Evolutionary conservation across 2,797 vertebrate species (phyloP).

Genomic region (Atherinosoma microstoma): DNA sequence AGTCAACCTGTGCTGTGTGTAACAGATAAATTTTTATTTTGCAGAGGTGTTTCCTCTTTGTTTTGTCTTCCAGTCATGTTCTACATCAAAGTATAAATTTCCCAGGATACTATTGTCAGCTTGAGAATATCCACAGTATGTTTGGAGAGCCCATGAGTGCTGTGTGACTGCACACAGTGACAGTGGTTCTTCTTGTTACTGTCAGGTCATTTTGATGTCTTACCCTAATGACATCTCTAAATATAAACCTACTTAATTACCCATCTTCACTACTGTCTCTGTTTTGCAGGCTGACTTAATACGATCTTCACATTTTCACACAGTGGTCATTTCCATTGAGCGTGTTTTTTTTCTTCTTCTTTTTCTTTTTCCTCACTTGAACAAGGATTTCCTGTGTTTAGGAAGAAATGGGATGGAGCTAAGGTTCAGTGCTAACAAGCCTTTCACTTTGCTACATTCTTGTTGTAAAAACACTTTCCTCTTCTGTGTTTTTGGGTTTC

Average conservation of each 20-base stretch:
- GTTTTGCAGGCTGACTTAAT: conserved; percentile 62
- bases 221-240: conserved; percentile 64
- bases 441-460: conserved; percentile 48
- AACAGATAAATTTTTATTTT: not conserved
- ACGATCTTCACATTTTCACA: conserved; percentile 64
- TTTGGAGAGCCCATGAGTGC: conserved; percentile 22
- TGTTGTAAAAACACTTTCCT: conserved; percentile 25
- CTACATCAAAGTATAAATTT: conserved; percentile 8
- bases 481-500: conserved; percentile 25
- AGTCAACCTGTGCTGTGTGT: conserved; percentile 19
- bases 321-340: conserved; percentile 50
- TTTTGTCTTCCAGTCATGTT: conserved; percentile 3
- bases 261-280: conserved; percentile 65
- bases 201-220: conserved; percentile 54
- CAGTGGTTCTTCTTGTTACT: conserved; percentile 32
- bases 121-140: conserved; percentile 5
- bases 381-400: conserved; percentile 72
- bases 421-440: conserved; percentile 22
- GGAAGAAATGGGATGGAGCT: conserved; percentile 38
- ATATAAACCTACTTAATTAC: conserved; percentile 76
- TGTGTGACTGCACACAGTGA: conserved; percentile 25
- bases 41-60: not conserved
- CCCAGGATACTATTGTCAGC: conserved; percentile 17
- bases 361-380: not conserved
- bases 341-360: conserved; percentile 8